Conservation (phyloP, 2,888 invertebrate genomes). For the Pedicia rivosa region DNA sequence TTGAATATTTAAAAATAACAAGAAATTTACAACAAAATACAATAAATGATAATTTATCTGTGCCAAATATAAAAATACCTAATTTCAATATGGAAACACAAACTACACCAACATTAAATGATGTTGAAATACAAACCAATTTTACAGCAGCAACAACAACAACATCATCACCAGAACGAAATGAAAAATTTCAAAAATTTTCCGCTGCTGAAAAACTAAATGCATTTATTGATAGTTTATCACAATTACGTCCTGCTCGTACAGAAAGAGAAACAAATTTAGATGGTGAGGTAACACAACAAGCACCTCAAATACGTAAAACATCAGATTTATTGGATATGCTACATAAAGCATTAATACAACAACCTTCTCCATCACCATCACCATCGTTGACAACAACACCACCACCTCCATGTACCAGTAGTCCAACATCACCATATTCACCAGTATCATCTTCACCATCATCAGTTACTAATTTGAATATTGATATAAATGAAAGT, state of each 20-base stretch:
- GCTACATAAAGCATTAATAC: constrained; percentile 23
- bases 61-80: not conserved
- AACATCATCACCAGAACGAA: not conserved
- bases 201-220: constrained; percentile 3
- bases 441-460: not conserved
- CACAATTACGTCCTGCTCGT: not conserved
- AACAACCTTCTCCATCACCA: not conserved
- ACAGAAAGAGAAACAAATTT: no score
- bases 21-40: not conserved
- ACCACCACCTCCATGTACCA: not conserved
- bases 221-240: not conserved
- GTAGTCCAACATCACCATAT: not conserved
- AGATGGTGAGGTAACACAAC: constrained; percentile 1
- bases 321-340: constrained; percentile 27
- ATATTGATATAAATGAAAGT: constrained; percentile 1
- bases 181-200: no score
- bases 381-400: not conserved
- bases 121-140: not conserved
- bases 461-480: not conserved
- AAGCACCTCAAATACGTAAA: constrained; percentile 13
- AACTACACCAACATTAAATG: not conserved
- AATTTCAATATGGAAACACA: not conserved
- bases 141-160: not conserved
- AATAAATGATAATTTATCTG: no score
- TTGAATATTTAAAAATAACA: constrained; percentile 34